Conservation (phyloP, 2,113 vertebrate species). For the Bubalus kerabau region DNA sequence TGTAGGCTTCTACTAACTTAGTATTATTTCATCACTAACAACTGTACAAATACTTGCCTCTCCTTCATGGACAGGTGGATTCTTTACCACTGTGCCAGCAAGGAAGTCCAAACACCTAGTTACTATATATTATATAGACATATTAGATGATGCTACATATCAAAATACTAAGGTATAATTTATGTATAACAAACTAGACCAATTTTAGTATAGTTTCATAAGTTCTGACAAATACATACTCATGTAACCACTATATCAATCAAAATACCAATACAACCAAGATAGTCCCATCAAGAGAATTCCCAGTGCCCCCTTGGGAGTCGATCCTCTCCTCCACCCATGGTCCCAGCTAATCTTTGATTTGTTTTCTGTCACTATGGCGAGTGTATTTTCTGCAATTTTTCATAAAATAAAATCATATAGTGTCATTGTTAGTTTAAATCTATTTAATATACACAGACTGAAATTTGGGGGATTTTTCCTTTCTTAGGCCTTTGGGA, state of each 20-base stretch:
- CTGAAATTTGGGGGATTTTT: not conserved
- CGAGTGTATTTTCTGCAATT: constrained; percentile 10
- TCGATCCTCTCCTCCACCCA: not conserved
- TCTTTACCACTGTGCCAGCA: not conserved
- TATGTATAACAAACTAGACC: not conserved
- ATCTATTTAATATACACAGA: not conserved
- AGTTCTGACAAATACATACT: constrained; percentile 10
- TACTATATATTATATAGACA: not conserved
- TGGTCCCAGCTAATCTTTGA: not conserved
- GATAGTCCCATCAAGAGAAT: not conserved
- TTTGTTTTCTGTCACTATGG: not conserved
- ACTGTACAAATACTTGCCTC: not conserved
- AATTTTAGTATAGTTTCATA: not conserved
- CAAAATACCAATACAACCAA: constrained; percentile 34
- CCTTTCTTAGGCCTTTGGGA: not conserved
- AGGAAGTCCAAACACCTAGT: not conserved
- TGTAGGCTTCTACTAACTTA: not conserved
- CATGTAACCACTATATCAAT: not conserved
- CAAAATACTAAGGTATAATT: not conserved
- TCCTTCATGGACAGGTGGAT: not conserved
- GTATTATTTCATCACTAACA: not conserved
- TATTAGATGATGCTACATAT: not conserved
- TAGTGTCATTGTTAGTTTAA: not conserved
- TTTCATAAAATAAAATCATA: constrained; percentile 17
- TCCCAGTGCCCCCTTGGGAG: not conserved